phyloP scores from a whole-genome alignment of 2,888 invertebrate genomes.

The Chelonus formosanus region DNA sequence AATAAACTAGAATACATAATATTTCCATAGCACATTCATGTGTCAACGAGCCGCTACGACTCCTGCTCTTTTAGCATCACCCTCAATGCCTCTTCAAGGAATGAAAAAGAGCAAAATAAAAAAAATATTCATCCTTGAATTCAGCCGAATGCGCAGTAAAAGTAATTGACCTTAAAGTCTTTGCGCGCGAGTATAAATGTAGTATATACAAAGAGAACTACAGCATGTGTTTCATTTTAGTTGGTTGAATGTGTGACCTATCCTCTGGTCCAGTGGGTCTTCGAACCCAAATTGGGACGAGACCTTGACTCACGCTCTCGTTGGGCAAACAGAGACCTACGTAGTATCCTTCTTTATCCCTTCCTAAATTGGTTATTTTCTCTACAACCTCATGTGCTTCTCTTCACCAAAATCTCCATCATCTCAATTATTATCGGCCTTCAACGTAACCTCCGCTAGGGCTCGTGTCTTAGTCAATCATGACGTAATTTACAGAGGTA shows the following conservation, averaged over 20 bases:
- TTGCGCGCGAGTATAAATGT: constrained; percentile 5
- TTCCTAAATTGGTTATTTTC: not conserved
- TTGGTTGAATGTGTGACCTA: constrained; percentile 44
- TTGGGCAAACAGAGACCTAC: constrained; percentile 32
- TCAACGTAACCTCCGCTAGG: too few species aligned
- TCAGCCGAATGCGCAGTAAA: constrained; percentile 47
- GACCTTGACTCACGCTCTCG: constrained; percentile 53
- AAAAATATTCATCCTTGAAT: constrained; percentile 49
- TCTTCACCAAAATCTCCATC: too few species aligned
- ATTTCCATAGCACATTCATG: too few species aligned
- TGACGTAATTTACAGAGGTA: too few species aligned
- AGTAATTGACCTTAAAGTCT: constrained; percentile 60
- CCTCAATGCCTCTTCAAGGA: not conserved
- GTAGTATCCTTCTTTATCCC: not conserved
- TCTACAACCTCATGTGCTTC: too few species aligned
- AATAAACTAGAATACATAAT: too few species aligned
- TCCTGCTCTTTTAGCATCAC: not conserved
- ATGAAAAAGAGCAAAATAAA: not conserved
- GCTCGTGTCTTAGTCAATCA: too few species aligned
- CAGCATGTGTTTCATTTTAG: constrained; percentile 23
- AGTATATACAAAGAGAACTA: constrained; percentile 21
- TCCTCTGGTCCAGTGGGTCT: constrained; percentile 50
- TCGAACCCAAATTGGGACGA: constrained; percentile 58
- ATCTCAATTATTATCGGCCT: too few species aligned
- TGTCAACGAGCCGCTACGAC: too few species aligned